phyloP scores from a whole-genome alignment of 1,140 invertebrate species.

The Zeugodacus cucurbitae region DNA sequence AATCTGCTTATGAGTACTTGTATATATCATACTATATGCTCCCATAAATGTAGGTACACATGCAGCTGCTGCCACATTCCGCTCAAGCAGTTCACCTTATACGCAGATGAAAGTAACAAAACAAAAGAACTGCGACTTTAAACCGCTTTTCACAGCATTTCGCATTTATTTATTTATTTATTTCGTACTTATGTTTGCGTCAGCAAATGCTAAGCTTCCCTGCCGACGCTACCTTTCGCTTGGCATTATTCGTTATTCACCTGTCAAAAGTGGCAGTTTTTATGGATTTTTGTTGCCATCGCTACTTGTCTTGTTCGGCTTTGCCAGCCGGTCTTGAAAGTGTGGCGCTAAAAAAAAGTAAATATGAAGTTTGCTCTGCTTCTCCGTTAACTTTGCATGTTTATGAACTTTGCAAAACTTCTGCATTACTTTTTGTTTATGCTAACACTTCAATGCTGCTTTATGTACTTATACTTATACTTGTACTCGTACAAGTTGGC shows the following conservation, averaged over 20 bases:
- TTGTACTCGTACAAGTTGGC: background rate
- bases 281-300: background rate
- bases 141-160: background rate
- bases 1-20: too few species aligned
- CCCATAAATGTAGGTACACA: background rate
- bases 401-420: conserved; percentile 8
- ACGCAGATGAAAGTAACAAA: background rate
- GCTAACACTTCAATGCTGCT: background rate
- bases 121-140: background rate
- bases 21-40: background rate
- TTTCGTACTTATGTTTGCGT: background rate
- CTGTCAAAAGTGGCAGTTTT: background rate
- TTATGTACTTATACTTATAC: background rate
- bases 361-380: background rate
- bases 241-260: background rate
- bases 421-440: background rate
- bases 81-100: background rate
- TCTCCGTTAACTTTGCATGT: background rate
- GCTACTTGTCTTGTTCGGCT: background rate
- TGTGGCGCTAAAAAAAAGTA: background rate
- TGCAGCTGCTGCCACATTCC: background rate
- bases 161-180: background rate
- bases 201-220: background rate
- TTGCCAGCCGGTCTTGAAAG: background rate
- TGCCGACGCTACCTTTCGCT: background rate